Base-by-base conservation (phyloP, 2,797 vertebrate species). In the Mareca strepera region DNA sequence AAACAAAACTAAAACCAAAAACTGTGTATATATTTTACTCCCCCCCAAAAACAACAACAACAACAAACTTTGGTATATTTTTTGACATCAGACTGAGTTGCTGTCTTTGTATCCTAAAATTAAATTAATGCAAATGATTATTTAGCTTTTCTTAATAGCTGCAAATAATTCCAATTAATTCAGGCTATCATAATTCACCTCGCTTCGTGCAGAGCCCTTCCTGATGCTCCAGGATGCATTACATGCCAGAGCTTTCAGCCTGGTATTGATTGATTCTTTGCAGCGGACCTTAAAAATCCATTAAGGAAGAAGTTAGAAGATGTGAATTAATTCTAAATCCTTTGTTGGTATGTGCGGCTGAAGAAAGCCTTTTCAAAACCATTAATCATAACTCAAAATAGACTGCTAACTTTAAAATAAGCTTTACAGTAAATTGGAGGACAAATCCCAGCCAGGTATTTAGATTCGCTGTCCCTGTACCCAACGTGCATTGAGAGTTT, bases 311-410 rank as follows among this genome's bases (percentile, higher is more conserved):
- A 97, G 94, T 88, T 91, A 93, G 93, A 86, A 93, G 95, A 96
- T 96, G 93, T 86, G 95, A 96, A 97, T 98, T 98, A 97, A 97
- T 97, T 96, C 95, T 76, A 90, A 96, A 91, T 81, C 77, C 50
- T 97, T 97, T 91, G 86, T 95, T 81, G 72, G 50, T 86, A 35
- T 62, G 82, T 94, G 82, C 85, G 93, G 94, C 90, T 78, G 80
- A 68, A 94, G 81, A 82, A 92, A 93, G 41, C 28, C 44, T 89
- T 97, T 95, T 94, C 88, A 94, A 91, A 95, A 31, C 73, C 92
- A 96, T 97, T 96, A 85, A 96, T 98, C 97, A 96, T 85, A 78
- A 81, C 88, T 97, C 67, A 93, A 94, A 94, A 94, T 80, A 93
- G 80, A 81, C 63, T 93, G 76, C 93, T 93, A 86, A 63, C 79